Conservation (phyloP, 2,113 vertebrate species). For the Nibea albiflora region DNA sequence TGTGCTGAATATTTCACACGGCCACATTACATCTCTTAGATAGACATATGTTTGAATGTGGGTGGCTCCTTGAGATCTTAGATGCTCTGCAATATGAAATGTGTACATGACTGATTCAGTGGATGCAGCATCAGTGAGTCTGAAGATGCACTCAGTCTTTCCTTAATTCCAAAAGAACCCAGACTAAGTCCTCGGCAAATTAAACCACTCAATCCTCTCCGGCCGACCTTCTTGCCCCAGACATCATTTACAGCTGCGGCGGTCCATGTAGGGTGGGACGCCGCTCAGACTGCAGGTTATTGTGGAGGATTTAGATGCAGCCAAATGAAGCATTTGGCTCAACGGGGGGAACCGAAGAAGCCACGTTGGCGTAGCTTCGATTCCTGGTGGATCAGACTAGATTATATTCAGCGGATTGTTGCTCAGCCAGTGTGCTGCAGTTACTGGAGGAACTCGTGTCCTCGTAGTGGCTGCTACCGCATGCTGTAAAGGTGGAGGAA, state of each 20-base stretch:
- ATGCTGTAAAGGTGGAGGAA: background rate
- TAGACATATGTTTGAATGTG: slow-evolving; percentile 30
- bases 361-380: slow-evolving; percentile 42
- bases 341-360: slow-evolving; percentile 25
- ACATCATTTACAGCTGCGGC: slow-evolving; percentile 48
- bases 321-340: slow-evolving; percentile 48
- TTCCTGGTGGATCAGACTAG: slow-evolving; percentile 61
- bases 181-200: slow-evolving; percentile 65
- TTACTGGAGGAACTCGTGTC: background rate
- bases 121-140: slow-evolving; percentile 18
- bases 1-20: slow-evolving; percentile 69
- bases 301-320: slow-evolving; percentile 54
- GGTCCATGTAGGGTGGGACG: slow-evolving; percentile 15
- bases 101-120: slow-evolving; percentile 28
- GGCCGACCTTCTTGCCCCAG: slow-evolving; percentile 31
- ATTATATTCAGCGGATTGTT: slow-evolving; percentile 54
- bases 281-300: slow-evolving; percentile 23
- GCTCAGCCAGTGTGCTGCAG: slow-evolving; percentile 4
- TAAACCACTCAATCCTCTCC: slow-evolving; percentile 69
- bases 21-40: slow-evolving; percentile 40
- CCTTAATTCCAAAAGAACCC: slow-evolving; percentile 68
- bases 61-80: slow-evolving; percentile 27
- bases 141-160: slow-evolving; percentile 53
- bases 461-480: slow-evolving; percentile 13
- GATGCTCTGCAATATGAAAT: slow-evolving; percentile 33